phyloP scores from a whole-genome alignment of 2,113 vertebrate species.

The Vidua chalybeata region DNA sequence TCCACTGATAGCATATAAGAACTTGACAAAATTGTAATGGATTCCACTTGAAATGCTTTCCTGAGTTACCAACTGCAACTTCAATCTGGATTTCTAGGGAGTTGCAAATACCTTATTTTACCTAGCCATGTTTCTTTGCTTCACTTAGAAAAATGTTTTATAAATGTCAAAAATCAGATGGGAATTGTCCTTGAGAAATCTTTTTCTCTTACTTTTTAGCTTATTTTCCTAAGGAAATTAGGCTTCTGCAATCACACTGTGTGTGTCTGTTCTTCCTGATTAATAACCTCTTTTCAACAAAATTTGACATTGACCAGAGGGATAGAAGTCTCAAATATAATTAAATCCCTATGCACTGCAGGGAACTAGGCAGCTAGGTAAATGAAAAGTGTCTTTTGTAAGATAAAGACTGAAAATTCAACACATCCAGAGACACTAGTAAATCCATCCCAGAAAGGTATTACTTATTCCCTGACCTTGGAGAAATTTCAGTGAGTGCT shows the following conservation, averaged over 20 bases:
- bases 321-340: constrained; percentile 23
- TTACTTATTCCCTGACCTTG: background rate
- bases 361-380: constrained; percentile 16
- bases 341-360: constrained; percentile 28
- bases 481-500: background rate
- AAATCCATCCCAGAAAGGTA: background rate
- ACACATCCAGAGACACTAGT: background rate
- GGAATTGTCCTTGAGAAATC: constrained; percentile 20
- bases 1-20: background rate
- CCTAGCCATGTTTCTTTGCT: background rate
- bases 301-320: constrained; percentile 47
- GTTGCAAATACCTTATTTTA: background rate
- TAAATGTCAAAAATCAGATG: background rate
- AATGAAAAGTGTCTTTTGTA: constrained; percentile 23
- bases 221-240: constrained; percentile 40
- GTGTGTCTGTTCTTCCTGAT: constrained; percentile 32
- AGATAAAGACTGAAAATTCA: background rate
- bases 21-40: background rate
- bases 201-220: constrained; percentile 12
- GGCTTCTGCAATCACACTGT: background rate
- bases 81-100: background rate
- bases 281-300: constrained; percentile 44
- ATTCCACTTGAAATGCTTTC: background rate
- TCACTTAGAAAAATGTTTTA: background rate
- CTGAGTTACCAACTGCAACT: background rate